Percentiles rank a stretch among this genome's conserved stretches.
These are phyloP conservation scores for Illadopsis cleaveri DNA, from an alignment of 2,113 vertebrate genomes.

Conservation along the genomic window DNA sequence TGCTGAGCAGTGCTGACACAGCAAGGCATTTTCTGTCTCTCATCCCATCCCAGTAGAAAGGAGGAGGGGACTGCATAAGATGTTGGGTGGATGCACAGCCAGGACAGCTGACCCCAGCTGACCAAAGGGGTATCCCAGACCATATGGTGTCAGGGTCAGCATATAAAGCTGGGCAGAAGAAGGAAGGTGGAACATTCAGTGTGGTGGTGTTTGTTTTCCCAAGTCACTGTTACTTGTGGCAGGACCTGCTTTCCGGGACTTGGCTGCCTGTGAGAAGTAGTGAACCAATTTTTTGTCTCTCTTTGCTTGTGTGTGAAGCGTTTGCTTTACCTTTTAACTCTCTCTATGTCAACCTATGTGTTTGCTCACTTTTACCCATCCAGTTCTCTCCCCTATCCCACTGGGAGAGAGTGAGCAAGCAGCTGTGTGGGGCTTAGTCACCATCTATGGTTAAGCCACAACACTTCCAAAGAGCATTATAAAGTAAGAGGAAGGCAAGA, in stretches of 20 bases:
- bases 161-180: neutral
- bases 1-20: neutral
- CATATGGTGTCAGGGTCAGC: neutral
- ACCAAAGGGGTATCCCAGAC: neutral
- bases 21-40: neutral
- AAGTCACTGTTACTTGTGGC: too few relatives aligned
- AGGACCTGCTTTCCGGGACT: neutral
- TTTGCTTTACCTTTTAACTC: neutral
- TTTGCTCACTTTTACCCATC: neutral
- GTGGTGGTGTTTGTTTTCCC: neutral
- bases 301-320: fast-evolving
- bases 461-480: neutral
- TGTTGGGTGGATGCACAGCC: neutral
- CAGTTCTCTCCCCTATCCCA: neutral
- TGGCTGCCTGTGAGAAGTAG: neutral
- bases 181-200: neutral
- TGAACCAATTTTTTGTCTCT: neutral
- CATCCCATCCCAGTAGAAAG: neutral
- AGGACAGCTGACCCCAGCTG: neutral
- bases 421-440: neutral
- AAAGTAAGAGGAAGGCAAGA: neutral
- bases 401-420: neutral
- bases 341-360: neutral
- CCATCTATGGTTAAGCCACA: neutral
- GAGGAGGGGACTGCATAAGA: too few relatives aligned